Base-by-base conservation (phyloP, 1,140 invertebrate genomes). In the Lordiphosa clarofinis region DNA sequence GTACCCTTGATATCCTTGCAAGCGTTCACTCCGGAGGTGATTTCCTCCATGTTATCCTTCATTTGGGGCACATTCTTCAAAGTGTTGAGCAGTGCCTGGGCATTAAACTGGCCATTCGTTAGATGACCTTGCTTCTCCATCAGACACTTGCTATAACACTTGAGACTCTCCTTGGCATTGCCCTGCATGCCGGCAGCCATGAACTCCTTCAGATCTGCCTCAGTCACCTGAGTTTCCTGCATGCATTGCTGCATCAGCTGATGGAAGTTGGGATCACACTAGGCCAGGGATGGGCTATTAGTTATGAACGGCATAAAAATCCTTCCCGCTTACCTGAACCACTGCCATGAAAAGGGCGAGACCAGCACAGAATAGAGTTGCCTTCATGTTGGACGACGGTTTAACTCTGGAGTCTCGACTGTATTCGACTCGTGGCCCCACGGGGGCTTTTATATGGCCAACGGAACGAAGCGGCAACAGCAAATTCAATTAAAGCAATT, bases 111-210 rank as follows among this genome's bases (percentile, higher is more conserved):
- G 0, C 86, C 86, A 38, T 87, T 78, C 61, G 52, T 53, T 12
- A 81, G 44, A 12, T 81, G 68, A 0, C 79, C 86, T 21, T 81
- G 60, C 10, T 87, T 74, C 55, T 87, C 79, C 86, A 87, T 87
- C 40, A 87, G 46, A 33, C 86, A 87, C 54, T 86, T 87, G 40
- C 60, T 44, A 13, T 78, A 76, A 36, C 86, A 87, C 21, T 87
- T 81, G 5, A 87, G 55, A 15, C 74, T 71, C 52, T 81, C 75
- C n/a, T 57, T 81, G 13, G 61, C 43, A 4, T 12, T 67, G 19
- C 36, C 28, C 54, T 66, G 63, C 75, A 74, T 82, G 35, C 66
- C 74, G 24, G 48, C 37, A 24, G 70, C 19, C 60, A 87, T 63
- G 56, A 87, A 78, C 0, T 69, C 69, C 52, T 72, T 82, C 0